Base-by-base conservation (phyloP, 1,140 invertebrate genomes). In the Pygmarrhopalites habei region DNA sequence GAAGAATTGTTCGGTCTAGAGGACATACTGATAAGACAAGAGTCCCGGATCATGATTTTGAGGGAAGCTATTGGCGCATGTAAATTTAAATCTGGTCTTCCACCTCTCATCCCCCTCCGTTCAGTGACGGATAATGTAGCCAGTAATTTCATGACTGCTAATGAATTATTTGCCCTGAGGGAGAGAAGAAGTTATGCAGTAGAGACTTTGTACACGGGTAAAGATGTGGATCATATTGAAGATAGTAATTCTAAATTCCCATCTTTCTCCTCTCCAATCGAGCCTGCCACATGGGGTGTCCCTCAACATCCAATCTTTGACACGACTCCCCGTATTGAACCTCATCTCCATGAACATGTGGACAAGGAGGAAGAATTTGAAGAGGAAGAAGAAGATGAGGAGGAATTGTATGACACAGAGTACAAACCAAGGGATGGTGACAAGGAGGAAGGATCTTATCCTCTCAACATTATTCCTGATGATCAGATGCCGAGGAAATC, bases 1-100 rank as follows among this genome's bases (percentile, higher is more conserved):
- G 52, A 57, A 28, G 58, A 66, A 58, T 26, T 66, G 25, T 60
- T 41, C 28, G 19, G 32, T 15, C 43, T 66, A 17, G 65, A 66
- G 23, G 53, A 66, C 35, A 43, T 46, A 1, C 46, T 66, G 3
- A 44, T 23, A 3, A 3, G 29, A 5, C 65, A 62, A 60, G 53
- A 62, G 10, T 23, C 19, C 15, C 25, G 55, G 14, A 66, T 66
- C 19, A 21, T 23, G 14, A 49, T 32, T 3, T 29, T 68, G 15
- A 19, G 63, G 19, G 44, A 62, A 26, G 43, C 60, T 3, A 59
- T 69, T 47, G 62, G 17, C 1, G 29, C 44, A 28, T 65, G 56
- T 35, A 68, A 65, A 44, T 25, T 25, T 21, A 68, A 68, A 61
- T 21, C 32, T 12, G 62, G 66, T 17, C 21, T 68, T 2, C 67